Evolutionary conservation across 1,140 invertebrate species (phyloP).

Genomic region (Probaryconus sp.): DNA sequence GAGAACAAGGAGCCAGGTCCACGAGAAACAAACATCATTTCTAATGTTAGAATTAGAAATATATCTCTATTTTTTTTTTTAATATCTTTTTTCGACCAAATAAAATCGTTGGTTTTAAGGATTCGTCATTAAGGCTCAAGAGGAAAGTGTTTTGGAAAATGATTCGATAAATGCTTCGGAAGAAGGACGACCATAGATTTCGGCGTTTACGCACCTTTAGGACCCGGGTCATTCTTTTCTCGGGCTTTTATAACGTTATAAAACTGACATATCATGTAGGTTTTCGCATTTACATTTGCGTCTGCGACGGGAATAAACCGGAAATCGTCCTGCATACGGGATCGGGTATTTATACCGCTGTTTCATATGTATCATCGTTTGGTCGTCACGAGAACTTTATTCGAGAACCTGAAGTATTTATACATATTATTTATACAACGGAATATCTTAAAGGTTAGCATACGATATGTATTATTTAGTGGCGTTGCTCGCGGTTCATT

Average conservation of each 20-base stretch:
- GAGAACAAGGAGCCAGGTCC: no score
- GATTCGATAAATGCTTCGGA: no score
- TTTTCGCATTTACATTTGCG: slow-evolving; percentile 46
- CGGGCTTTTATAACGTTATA: not conserved
- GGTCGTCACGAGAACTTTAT: slow-evolving; percentile 62
- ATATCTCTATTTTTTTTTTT: slow-evolving; percentile 59
- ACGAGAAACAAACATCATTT: no score
- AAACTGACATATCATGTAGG: slow-evolving; percentile 2
- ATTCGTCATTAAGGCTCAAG: no score
- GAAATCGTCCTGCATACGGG: slow-evolving; percentile 22
- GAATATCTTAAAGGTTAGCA: slow-evolving; percentile 16
- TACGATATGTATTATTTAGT: slow-evolving; percentile 56
- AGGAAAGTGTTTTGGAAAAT: no score
- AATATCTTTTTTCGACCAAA: slow-evolving; percentile 14
- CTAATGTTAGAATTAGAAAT: no score
- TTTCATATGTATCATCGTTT: slow-evolving; percentile 62
- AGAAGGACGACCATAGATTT: no score
- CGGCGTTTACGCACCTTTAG: no score
- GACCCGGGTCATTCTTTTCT: slow-evolving; percentile 10
- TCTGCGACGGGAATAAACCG: slow-evolving; percentile 30
- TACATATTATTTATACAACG: slow-evolving; percentile 58
- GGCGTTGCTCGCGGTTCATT: slow-evolving; percentile 5
- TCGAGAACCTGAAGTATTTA: slow-evolving; percentile 46
- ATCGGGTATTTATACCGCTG: slow-evolving; percentile 46
- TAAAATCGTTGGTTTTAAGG: no score